These are phyloP conservation scores for Maniola jurtina DNA, from an alignment of 1,140 invertebrate genomes.

Conservation along the genomic window DNA sequence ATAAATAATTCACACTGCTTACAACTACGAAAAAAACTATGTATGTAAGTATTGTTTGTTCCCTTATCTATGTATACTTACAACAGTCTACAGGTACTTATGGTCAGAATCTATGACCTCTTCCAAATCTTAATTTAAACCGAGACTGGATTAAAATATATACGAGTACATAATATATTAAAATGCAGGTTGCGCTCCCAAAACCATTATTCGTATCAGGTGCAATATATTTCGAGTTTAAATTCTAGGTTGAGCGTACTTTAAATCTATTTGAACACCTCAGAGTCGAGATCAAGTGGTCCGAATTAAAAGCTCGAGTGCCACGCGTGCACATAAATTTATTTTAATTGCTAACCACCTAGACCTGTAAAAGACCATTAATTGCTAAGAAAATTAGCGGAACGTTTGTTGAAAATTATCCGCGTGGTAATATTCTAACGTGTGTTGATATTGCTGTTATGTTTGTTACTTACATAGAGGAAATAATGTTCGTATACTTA, in stretches of 20 bases:
- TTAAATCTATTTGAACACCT: slow-evolving; percentile 24
- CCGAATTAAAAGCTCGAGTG: slow-evolving; percentile 30
- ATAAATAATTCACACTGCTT: too few species aligned
- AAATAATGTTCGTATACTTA: too few species aligned
- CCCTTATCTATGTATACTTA: too few species aligned
- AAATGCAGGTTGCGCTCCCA: background rate
- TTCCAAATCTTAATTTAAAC: background rate
- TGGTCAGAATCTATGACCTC: background rate
- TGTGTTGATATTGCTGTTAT: too few species aligned
- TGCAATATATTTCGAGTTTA: slow-evolving; percentile 10
- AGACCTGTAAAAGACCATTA: slow-evolving; percentile 28
- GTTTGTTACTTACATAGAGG: too few species aligned
- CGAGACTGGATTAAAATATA: background rate
- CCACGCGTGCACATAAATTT: slow-evolving; percentile 32
- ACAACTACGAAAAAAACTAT: too few species aligned
- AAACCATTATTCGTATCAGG: slow-evolving; percentile 4
- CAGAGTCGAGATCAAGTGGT: slow-evolving; percentile 26
- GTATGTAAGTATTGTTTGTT: too few species aligned
- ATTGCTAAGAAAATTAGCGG: slow-evolving; percentile 31
- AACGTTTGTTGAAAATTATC: slow-evolving; percentile 2
- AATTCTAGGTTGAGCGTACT: slow-evolving; percentile 15
- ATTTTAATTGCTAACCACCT: slow-evolving; percentile 35
- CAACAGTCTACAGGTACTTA: too few species aligned
- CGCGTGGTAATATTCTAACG: too few species aligned
- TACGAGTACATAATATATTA: background rate